Conservation (phyloP, 2,888 invertebrate genomes). For the Agrenia bidenticulata region DNA sequence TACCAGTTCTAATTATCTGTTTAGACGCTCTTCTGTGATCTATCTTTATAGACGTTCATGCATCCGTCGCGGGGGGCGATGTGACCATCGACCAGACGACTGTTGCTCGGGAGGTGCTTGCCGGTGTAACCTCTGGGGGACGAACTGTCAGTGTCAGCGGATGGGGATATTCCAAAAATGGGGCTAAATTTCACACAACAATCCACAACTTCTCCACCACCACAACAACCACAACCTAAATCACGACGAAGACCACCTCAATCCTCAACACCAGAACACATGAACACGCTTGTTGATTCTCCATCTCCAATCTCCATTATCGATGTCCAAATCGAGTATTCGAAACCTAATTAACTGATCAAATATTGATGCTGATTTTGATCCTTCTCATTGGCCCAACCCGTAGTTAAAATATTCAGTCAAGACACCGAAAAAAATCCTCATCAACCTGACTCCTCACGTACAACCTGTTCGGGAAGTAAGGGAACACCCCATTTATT, state of each 20-base stretch:
- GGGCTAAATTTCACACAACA: slow-evolving; percentile 61
- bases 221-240: neutral
- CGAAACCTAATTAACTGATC: no score
- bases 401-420: no score
- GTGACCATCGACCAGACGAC: slow-evolving; percentile 79
- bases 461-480: no score
- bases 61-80: slow-evolving; percentile 76
- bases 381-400: no score
- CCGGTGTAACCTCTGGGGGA: slow-evolving; percentile 85
- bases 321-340: no score
- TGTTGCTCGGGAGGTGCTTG: slow-evolving; percentile 84
- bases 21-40: slow-evolving; percentile 77
- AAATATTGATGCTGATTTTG: no score
- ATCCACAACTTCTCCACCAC: neutral
- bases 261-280: no score
- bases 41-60: slow-evolving; percentile 83
- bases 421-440: slow-evolving; percentile 4
- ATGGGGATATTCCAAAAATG: slow-evolving; percentile 83
- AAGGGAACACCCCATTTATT: no score
- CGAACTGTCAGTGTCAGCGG: slow-evolving; percentile 83
- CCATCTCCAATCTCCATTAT: no score
- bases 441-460: neutral
- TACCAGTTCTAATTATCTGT: slow-evolving; percentile 54
- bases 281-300: no score
- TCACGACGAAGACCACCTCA: no score